Evolutionary conservation across 2,888 invertebrate genomes (phyloP).

Genomic region (Subacronicta megacephala): DNA sequence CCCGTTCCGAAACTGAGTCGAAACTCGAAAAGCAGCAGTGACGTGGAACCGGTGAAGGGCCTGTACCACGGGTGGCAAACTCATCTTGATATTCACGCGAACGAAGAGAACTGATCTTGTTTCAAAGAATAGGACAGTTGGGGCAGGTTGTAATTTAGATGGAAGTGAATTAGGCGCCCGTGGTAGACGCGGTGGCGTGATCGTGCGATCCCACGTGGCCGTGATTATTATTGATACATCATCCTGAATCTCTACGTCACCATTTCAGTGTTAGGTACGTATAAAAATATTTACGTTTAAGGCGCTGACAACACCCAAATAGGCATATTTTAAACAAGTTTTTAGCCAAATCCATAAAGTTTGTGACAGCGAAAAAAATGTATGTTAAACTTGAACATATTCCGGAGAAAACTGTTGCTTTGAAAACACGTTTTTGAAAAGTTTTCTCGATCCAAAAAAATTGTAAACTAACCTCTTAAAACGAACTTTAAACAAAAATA

Average conservation of each 20-base stretch:
- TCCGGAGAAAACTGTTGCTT: too few species aligned
- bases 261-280: slow-evolving; percentile 16
- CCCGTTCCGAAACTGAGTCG: slow-evolving; percentile 76
- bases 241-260: slow-evolving; percentile 36
- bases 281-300: slow-evolving; percentile 21
- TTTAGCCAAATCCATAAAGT: too few species aligned
- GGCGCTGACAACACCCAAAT: too few species aligned
- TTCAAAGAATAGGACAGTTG: slow-evolving; percentile 31
- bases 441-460: too few species aligned
- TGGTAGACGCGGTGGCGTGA: slow-evolving; percentile 58
- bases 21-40: slow-evolving; percentile 50
- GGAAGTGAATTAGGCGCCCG: slow-evolving; percentile 34
- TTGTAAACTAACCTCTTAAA: too few species aligned
- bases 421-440: too few species aligned
- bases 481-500: too few species aligned
- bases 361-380: too few species aligned
- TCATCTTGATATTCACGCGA: slow-evolving; percentile 45
- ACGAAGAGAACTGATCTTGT: slow-evolving; percentile 14
- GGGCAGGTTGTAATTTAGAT: slow-evolving; percentile 19
- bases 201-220: slow-evolving; percentile 51
- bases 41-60: slow-evolving; percentile 59
- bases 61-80: slow-evolving; percentile 55
- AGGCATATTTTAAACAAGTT: too few species aligned
- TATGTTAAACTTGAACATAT: too few species aligned
- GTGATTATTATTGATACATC: slow-evolving; percentile 39